These are phyloP conservation scores for Elaphurus davidianus DNA, from an alignment of 2,113 vertebrate genomes.

Conservation along the genomic window DNA sequence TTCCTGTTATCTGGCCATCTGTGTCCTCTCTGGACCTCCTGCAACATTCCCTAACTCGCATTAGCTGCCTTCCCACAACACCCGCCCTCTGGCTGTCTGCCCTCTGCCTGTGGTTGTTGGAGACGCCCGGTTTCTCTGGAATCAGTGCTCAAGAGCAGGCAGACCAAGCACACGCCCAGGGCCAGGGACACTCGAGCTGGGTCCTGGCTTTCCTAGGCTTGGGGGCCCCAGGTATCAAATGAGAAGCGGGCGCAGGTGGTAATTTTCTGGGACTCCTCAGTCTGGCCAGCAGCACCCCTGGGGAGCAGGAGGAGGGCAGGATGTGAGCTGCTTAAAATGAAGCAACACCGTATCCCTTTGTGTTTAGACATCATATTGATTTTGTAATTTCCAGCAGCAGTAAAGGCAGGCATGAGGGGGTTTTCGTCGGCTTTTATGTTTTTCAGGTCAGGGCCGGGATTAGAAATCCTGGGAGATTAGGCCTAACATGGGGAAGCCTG, in stretches of 20 bases:
- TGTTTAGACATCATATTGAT: neutral
- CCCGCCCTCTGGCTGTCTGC: neutral
- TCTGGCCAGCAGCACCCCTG: neutral
- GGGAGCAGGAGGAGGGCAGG: neutral
- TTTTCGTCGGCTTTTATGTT: neutral
- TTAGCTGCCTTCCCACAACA: neutral
- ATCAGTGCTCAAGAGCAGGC: neutral
- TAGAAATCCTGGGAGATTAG: neutral
- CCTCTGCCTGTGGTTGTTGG: neutral
- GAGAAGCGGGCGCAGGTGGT: neutral
- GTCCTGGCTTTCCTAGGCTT: neutral
- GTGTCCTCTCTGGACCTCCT: neutral
- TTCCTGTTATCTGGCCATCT: neutral
- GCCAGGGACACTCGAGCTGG: neutral
- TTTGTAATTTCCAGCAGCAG: neutral
- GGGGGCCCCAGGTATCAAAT: neutral
- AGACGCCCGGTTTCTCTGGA: neutral
- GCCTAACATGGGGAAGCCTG: neutral
- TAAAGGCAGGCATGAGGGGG: neutral
- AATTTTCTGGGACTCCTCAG: neutral
- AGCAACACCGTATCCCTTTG: neutral
- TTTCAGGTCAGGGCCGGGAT: neutral
- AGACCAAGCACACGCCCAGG: neutral
- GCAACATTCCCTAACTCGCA: rapidly evolving
- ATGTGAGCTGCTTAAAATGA: neutral